Evolutionary conservation across 2,797 vertebrate genomes (phyloP).

Genomic region (Hypotaenidia philippensis): DNA sequence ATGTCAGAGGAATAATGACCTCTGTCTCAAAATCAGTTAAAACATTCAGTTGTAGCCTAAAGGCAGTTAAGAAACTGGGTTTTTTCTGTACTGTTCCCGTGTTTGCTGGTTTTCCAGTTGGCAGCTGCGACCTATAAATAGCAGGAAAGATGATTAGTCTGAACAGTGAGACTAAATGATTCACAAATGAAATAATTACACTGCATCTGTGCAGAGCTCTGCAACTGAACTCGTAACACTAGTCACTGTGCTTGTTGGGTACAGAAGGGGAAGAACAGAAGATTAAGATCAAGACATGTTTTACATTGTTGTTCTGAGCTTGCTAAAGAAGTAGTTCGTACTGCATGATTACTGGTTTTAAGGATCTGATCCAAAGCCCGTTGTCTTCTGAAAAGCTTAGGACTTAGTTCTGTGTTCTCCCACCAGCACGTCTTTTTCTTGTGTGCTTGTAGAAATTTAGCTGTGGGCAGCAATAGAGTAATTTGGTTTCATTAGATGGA

Average conservation of each 20-base stretch:
- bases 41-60: neutral
- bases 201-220: slow-evolving; percentile 38
- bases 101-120: slow-evolving; percentile 44
- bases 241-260: neutral
- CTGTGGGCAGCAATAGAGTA: neutral
- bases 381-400: neutral
- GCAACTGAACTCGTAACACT: rapidly evolving
- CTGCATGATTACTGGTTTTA: neutral
- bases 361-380: neutral
- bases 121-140: slow-evolving; percentile 68
- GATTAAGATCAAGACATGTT: neutral
- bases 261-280: rapidly evolving
- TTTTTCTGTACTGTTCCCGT: neutral
- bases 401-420: neutral
- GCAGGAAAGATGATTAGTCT: slow-evolving; percentile 23
- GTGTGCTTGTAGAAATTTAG: neutral
- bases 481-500: neutral
- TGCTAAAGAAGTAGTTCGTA: neutral
- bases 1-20: neutral
- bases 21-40: neutral
- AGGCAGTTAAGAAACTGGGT: neutral
- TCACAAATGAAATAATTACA: slow-evolving; percentile 58
- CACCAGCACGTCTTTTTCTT: neutral
- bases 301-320: neutral
- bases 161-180: neutral